phyloP scores from a whole-genome alignment of 2,113 vertebrate genomes.

The Pygoscelis adeliae region DNA sequence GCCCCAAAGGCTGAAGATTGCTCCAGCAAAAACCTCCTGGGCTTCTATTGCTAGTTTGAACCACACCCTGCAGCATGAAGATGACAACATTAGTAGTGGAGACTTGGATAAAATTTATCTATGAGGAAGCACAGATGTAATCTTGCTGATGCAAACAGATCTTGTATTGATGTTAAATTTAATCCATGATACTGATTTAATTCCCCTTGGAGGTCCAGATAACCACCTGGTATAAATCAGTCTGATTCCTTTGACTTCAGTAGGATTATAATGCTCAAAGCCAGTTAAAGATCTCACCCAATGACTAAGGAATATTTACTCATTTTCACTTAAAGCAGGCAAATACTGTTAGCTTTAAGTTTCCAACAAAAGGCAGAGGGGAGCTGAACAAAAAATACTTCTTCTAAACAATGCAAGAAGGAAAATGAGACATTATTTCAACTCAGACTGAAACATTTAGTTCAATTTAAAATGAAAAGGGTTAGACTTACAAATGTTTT shows the following conservation, averaged over 20 bases:
- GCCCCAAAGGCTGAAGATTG: neutral
- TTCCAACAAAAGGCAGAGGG: neutral
- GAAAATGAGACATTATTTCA: neutral
- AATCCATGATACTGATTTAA: neutral
- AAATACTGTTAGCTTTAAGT: neutral
- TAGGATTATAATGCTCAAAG: neutral
- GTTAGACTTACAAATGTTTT: neutral
- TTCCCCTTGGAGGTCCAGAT: neutral
- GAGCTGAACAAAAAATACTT: neutral
- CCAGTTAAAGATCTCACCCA: neutral
- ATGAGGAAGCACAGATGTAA: neutral
- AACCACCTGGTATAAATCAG: conserved; percentile 21
- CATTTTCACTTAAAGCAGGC: neutral
- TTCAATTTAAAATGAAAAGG: neutral
- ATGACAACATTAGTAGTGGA: neutral
- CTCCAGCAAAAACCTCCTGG: neutral
- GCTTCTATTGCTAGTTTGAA: neutral
- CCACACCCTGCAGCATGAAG: neutral
- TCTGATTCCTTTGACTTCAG: neutral
- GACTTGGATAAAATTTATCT: neutral
- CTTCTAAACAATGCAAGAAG: neutral
- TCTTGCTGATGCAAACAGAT: neutral
- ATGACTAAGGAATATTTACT: neutral
- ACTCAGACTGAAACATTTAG: neutral
- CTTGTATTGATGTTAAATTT: neutral